A percentile compares a stretch with the other conserved stretches of the same genome.
phyloP scores from a whole-genome alignment of 64 coral and sea anemone genomes.

The Stichodactyla helianthus region DNA sequence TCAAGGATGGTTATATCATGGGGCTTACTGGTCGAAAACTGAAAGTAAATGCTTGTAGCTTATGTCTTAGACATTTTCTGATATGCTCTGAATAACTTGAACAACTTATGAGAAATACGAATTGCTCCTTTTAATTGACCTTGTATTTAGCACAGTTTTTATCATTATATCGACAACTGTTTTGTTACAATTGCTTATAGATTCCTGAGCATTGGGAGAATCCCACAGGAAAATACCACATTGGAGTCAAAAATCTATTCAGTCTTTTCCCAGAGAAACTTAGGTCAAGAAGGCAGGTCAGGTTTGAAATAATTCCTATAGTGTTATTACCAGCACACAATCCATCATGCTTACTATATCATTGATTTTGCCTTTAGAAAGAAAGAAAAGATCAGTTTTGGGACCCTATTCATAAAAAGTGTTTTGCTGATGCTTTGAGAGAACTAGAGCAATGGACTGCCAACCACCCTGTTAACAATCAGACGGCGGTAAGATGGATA shows the following conservation, averaged over 20 bases:
- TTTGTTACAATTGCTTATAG: constrained; percentile 14
- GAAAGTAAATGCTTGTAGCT: constrained; percentile 39
- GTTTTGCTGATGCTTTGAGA: constrained; percentile 57
- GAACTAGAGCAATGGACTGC: constrained; percentile 69
- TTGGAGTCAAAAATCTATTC: constrained; percentile 79
- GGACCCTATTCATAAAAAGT: constrained; percentile 63
- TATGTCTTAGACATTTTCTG: neutral
- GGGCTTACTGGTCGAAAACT: constrained; percentile 80
- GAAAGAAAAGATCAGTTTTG: constrained; percentile 72
- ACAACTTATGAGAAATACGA: too few species aligned
- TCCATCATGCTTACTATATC: neutral
- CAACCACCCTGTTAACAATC: constrained; percentile 53
- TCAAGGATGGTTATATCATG: constrained; percentile 50
- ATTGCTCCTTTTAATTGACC: too few species aligned
- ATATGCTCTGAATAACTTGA: neutral
- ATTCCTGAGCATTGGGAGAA: constrained; percentile 88
- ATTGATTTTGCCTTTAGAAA: constrained; percentile 54
- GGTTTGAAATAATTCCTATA: neutral
- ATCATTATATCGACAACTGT: too few species aligned
- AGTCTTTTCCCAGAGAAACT: constrained; percentile 84
- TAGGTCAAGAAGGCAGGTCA: constrained; percentile 26
- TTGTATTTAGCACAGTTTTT: too few species aligned
- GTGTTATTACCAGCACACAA: neutral
- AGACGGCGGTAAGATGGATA: neutral
- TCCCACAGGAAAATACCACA: constrained; percentile 67